Percentiles rank a stretch among this genome's conserved stretches.
These are phyloP conservation scores for Nezara viridula DNA, from an alignment of 2,888 invertebrate species.

Conservation along the genomic window DNA sequence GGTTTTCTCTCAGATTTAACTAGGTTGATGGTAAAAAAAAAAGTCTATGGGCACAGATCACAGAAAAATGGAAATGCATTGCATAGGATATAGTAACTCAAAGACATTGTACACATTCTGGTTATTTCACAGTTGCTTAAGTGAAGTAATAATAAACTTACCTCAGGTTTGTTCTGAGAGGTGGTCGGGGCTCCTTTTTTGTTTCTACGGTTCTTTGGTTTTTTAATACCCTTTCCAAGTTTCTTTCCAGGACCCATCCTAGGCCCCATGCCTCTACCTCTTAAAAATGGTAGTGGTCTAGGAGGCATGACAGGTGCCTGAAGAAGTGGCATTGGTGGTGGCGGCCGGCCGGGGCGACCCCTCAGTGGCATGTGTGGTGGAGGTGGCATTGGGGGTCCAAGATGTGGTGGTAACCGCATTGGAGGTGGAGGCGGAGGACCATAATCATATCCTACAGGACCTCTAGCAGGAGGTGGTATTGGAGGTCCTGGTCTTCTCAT, in stretches of 20 bases:
- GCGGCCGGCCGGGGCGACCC: constrained; percentile 61
- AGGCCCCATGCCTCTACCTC: constrained; percentile 63
- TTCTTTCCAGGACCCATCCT: constrained; percentile 59
- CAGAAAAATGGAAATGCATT: no score
- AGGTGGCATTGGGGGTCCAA: constrained; percentile 61
- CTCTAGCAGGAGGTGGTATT: constrained; percentile 66
- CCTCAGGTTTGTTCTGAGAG: constrained; percentile 44
- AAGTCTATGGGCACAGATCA: no score
- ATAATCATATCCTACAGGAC: constrained; percentile 64
- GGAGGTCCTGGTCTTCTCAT: constrained; percentile 60
- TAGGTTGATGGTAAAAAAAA: no score
- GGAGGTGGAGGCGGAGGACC: constrained; percentile 67
- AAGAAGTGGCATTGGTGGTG: constrained; percentile 64
- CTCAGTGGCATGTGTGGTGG: constrained; percentile 58
- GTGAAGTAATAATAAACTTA: neutral
- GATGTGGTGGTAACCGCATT: constrained; percentile 64
- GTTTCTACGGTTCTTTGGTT: constrained; percentile 53
- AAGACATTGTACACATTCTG: neutral
- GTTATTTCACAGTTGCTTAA: constrained; percentile 57
- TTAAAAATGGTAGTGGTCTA: constrained; percentile 63
- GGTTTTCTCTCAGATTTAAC: no score
- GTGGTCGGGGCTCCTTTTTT: constrained; percentile 50
- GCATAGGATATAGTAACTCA: neutral
- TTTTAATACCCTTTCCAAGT: constrained; percentile 59
- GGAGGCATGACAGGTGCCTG: constrained; percentile 62